A percentile compares a stretch with the other conserved stretches of the same genome.
phyloP scores from a whole-genome alignment of 2,888 invertebrate genomes.

The Torymus aiolomorphi region DNA sequence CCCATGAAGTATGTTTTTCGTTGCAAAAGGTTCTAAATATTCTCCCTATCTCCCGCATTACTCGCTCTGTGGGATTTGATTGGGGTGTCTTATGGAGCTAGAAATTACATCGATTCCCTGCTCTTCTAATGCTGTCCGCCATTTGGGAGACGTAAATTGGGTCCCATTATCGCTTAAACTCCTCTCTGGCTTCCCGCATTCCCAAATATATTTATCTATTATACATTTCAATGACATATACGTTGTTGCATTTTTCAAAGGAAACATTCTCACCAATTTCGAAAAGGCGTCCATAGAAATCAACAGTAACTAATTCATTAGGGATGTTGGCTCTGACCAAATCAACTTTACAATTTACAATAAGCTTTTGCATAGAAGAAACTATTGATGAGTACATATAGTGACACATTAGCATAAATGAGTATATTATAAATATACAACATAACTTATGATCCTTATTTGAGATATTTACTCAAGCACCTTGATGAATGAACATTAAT shows the following conservation, averaged over 20 bases:
- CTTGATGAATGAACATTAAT: too few relatives aligned
- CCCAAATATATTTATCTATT: slow-evolving; percentile 1
- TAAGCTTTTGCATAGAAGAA: too few relatives aligned
- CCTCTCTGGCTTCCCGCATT: slow-evolving; percentile 1
- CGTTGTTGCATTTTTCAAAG: too few relatives aligned
- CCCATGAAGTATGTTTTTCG: not conserved
- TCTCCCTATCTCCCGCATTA: not conserved
- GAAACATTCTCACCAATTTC: slow-evolving; percentile 22
- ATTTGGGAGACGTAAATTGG: slow-evolving; percentile 26
- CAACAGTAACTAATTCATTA: too few relatives aligned
- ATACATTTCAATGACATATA: too few relatives aligned
- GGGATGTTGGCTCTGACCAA: not conserved
- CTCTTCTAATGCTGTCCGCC: not conserved
- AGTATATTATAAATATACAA: too few relatives aligned
- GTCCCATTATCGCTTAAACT: slow-evolving; percentile 33
- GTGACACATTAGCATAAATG: too few relatives aligned
- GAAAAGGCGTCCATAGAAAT: slow-evolving; percentile 43
- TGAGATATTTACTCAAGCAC: too few relatives aligned
- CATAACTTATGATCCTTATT: too few relatives aligned
- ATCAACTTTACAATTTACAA: too few relatives aligned
- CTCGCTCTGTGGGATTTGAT: not conserved
- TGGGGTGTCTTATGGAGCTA: not conserved
- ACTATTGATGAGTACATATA: too few relatives aligned
- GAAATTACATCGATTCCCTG: not conserved
- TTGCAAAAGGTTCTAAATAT: not conserved